These are phyloP conservation scores for Propithecus perrieri DNA, from an alignment of 2,797 vertebrate genomes.

Conservation along the genomic window DNA sequence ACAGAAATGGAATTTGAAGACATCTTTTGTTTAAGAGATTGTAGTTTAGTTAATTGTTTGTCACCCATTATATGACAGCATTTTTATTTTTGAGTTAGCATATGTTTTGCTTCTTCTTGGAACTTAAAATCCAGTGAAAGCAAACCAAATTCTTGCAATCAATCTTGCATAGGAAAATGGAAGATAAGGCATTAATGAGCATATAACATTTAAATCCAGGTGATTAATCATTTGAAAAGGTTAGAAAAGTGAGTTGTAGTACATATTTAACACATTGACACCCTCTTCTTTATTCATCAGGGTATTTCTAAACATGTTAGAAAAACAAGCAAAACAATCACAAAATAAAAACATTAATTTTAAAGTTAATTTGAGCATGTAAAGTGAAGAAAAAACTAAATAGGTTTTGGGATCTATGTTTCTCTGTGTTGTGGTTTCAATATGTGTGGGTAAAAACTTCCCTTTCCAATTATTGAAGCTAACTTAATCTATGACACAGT, in stretches of 20 bases:
- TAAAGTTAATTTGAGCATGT: background rate
- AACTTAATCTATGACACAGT: slow-evolving; percentile 54
- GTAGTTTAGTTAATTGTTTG: background rate
- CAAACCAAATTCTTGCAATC: background rate
- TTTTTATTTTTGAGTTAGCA: background rate
- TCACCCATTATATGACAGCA: background rate
- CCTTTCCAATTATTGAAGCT: slow-evolving; percentile 76
- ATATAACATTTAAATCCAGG: background rate
- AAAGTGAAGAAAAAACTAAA: background rate
- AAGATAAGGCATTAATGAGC: background rate
- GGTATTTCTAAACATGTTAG: background rate
- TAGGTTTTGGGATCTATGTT: background rate
- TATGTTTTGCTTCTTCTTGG: background rate
- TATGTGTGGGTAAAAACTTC: slow-evolving; percentile 51
- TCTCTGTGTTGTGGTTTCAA: background rate
- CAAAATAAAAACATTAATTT: background rate
- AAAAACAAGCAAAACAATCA: background rate
- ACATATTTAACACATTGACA: background rate
- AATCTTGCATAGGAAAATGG: background rate
- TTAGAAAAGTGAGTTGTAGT: background rate
- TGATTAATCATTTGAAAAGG: background rate
- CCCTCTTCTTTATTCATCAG: background rate
- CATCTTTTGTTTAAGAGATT: background rate
- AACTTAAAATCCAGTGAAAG: slow-evolving; percentile 13
- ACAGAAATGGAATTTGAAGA: background rate